Evolutionary conservation across 1,140 invertebrate species (phyloP).

Genomic region (Pentalonia nigronervosa): DNA sequence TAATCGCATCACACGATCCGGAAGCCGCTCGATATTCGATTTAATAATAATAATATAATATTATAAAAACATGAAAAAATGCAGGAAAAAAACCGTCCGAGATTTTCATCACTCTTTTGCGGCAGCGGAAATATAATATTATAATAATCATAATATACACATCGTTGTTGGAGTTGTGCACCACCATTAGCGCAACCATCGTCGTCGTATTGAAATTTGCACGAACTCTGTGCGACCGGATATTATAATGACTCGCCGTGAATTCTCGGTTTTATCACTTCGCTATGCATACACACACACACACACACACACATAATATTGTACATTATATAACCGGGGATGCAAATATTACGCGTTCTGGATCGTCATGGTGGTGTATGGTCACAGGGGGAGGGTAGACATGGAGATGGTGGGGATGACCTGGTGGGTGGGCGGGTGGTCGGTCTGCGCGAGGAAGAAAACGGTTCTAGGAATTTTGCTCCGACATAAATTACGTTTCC

Average conservation of each 20-base stretch:
- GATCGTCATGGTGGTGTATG: background rate
- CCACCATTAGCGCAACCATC: background rate
- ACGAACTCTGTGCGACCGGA: background rate
- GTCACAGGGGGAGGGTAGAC: accelerated
- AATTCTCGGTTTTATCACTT: background rate
- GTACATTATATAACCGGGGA: background rate
- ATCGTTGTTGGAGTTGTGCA: background rate
- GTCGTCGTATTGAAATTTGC: background rate
- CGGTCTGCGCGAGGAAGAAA: background rate
- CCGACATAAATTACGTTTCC: constrained; percentile 26
- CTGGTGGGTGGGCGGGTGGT: background rate
- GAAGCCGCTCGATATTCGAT: background rate
- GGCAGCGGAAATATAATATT: background rate
- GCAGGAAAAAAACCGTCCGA: too few relatives aligned
- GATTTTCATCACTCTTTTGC: background rate
- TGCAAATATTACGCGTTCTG: background rate
- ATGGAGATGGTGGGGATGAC: too few relatives aligned
- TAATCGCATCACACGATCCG: background rate
- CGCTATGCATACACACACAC: background rate
- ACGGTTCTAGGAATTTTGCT: background rate
- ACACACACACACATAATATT: background rate
- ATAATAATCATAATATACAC: background rate
- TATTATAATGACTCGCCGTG: background rate
- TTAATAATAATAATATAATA: background rate
- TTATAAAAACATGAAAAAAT: background rate